These are phyloP conservation scores for Stenodema calcarata DNA, from an alignment of 2,888 invertebrate species.

Conservation along the genomic window DNA sequence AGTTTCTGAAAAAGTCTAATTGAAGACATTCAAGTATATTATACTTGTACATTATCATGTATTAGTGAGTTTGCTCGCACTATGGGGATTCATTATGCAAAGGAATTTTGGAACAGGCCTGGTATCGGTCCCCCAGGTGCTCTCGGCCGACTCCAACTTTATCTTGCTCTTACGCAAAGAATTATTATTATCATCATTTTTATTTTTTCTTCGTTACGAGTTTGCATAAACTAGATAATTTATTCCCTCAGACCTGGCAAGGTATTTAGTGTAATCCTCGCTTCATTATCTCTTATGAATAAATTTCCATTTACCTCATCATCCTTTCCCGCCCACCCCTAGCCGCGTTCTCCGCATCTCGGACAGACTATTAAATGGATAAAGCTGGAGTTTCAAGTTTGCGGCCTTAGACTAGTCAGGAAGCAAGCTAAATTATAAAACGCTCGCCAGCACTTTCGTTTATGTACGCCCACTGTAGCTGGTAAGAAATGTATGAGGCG, in stretches of 20 bases:
- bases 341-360: neutral
- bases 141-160: too few species aligned
- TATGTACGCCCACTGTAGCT: neutral
- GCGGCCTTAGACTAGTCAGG: neutral
- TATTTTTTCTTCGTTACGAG: neutral
- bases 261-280: conserved; percentile 18
- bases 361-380: neutral
- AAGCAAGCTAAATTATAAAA: neutral
- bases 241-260: neutral
- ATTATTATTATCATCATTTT: neutral
- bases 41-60: too few species aligned
- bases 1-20: too few species aligned
- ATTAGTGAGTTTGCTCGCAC: too few species aligned
- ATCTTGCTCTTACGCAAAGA: too few species aligned
- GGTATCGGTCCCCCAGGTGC: too few species aligned
- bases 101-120: too few species aligned
- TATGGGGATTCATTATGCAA: too few species aligned
- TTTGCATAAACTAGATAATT: neutral
- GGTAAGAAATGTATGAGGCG: too few species aligned
- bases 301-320: neutral
- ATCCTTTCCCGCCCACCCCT: neutral
- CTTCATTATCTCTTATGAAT: conserved; percentile 15
- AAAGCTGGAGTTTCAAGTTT: neutral
- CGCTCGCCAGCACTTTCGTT: neutral
- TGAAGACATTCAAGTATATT: too few species aligned